phyloP scores from a whole-genome alignment of 2,797 vertebrate species.

The Trematomus bernacchii region DNA sequence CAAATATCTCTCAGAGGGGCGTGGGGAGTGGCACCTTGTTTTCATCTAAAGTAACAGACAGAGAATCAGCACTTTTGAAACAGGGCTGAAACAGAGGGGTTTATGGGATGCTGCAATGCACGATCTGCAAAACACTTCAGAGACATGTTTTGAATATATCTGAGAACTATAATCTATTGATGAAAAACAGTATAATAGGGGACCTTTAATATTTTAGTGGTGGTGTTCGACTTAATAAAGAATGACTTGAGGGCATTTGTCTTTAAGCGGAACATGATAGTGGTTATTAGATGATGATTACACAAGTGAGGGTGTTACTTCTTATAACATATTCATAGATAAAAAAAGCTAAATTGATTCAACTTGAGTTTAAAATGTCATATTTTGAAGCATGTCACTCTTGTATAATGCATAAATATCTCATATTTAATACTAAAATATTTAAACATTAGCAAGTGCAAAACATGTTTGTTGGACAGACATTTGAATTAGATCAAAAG shows the following conservation, averaged over 20 bases:
- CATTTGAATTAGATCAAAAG: slow-evolving; percentile 59
- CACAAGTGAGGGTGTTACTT: neutral
- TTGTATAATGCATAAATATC: slow-evolving; percentile 9
- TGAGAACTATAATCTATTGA: neutral
- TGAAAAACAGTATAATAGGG: too few relatives aligned
- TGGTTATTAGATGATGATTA: slow-evolving; percentile 34
- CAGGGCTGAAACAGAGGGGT: too few relatives aligned
- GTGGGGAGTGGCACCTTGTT: too few relatives aligned
- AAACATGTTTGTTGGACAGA: slow-evolving; percentile 51
- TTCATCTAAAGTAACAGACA: too few relatives aligned
- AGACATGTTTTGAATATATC: too few relatives aligned
- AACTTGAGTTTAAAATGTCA: slow-evolving; percentile 19
- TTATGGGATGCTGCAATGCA: too few relatives aligned
- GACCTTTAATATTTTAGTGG: slow-evolving; percentile 6
- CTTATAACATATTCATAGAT: slow-evolving; percentile 22
- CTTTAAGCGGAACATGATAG: neutral
- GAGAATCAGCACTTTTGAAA: too few relatives aligned
- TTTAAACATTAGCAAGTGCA: slow-evolving; percentile 37
- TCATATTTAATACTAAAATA: slow-evolving; percentile 16
- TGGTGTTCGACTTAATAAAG: slow-evolving; percentile 17
- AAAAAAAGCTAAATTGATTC: slow-evolving; percentile 31
- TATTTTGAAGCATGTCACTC: slow-evolving; percentile 5
- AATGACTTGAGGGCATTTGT: slow-evolving; percentile 19
- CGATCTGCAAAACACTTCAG: too few relatives aligned
- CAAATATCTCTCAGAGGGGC: too few relatives aligned